A percentile compares a stretch with the other conserved stretches of the same genome.
These are phyloP conservation scores for Tragelaphus buxtoni DNA, from an alignment of 2,113 vertebrate species.

Conservation along the genomic window DNA sequence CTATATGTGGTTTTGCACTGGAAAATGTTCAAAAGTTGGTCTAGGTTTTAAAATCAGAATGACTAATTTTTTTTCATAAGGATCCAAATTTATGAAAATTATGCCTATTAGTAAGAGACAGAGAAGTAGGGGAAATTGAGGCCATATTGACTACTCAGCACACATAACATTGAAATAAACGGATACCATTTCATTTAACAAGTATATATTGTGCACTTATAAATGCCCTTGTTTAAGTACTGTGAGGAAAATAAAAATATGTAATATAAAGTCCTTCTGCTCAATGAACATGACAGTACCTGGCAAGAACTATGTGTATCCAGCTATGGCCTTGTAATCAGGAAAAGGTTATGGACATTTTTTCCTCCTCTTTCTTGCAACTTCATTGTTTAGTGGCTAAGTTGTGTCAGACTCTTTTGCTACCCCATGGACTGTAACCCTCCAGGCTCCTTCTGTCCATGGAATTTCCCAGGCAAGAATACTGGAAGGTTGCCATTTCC, in stretches of 20 bases:
- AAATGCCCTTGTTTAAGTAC: background rate
- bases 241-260: background rate
- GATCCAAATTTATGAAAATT: background rate
- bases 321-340: background rate
- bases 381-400: background rate
- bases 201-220: background rate
- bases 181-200: background rate
- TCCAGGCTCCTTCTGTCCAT: background rate
- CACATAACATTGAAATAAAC: background rate
- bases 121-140: background rate
- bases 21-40: background rate
- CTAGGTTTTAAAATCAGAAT: slow-evolving; percentile 13
- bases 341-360: background rate
- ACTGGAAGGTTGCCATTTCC: background rate
- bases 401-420: background rate
- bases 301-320: background rate
- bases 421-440: background rate
- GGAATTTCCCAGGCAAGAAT: background rate
- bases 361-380: background rate
- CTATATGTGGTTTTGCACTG: background rate
- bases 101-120: background rate
- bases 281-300: background rate
- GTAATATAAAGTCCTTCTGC: background rate
- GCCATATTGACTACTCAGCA: background rate
- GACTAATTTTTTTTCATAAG: background rate